Evolutionary conservation across 2,113 vertebrate genomes (phyloP).

Genomic region (Alaudala cheleensis): DNA sequence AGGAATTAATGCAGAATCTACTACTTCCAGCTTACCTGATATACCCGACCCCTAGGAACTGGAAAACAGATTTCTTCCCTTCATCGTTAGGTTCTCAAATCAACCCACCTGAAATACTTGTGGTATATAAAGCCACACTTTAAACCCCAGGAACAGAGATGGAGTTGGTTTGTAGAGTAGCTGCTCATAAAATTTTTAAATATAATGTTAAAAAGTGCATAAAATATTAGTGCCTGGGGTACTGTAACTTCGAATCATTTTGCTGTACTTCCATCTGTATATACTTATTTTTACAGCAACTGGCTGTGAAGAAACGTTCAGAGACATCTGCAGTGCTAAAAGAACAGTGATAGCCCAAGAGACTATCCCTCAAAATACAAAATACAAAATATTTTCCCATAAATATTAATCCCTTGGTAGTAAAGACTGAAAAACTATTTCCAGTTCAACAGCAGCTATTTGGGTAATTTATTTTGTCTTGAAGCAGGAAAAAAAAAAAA

Average conservation of each 20-base stretch:
- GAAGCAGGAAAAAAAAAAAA: neutral
- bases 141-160: neutral
- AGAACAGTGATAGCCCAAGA: neutral
- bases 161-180: neutral
- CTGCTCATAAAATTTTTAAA: constrained; percentile 39
- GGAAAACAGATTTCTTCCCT: neutral
- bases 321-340: constrained; percentile 44
- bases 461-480: neutral
- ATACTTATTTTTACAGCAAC: constrained; percentile 9
- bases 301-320: neutral
- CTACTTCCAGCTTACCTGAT: neutral
- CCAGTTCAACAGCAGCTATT: neutral
- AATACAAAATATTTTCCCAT: constrained; percentile 37
- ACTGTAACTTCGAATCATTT: neutral
- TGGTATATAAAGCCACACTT: neutral
- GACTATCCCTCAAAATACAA: constrained; percentile 15
- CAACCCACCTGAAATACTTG: neutral
- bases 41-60: neutral
- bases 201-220: constrained; percentile 21
- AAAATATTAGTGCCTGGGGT: constrained; percentile 32
- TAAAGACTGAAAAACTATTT: constrained; percentile 17
- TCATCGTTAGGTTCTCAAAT: neutral
- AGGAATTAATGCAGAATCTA: neutral
- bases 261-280: neutral
- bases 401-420: constrained; percentile 29